Base-by-base conservation (phyloP, 2,888 invertebrate species). In the Eustalomyia histrio region DNA sequence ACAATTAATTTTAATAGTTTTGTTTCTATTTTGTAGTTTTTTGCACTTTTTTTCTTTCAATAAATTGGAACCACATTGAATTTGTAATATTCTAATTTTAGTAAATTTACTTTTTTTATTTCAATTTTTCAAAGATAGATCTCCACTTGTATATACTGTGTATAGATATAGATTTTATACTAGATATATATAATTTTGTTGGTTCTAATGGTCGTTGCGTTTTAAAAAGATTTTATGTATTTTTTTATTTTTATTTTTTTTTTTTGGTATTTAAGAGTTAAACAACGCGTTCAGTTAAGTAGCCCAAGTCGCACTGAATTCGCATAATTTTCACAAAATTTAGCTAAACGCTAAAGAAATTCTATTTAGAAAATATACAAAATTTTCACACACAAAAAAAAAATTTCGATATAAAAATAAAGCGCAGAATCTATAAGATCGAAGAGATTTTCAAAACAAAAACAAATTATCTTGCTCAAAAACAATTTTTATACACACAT, bases 221-320 rank as follows among this genome's bases (percentile, higher is more conserved):
- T 80, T 29, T 33, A 68, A 47, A 67, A 73, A 61, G 29, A 14
- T 50, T 50, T 50, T 39, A 12, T 39, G 16, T n/a, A 47, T 47
- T 64, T 68, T 52, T 47, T 21, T 33, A 67, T 55, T 57, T 6
- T 29, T 29, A 29, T 29, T 29, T 29, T 57, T 64, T 64, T 43
- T 17, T 58, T 64, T 69, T n/a, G n/a, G n/a, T n/a, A n/a, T n/a
- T n/a, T n/a, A n/a, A 65, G 69, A 76, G 60, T 74, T 74, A 84
- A 86, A 89, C 90, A 89, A 89, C 90, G 89, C 90, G 90, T 90
- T 88, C 90, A 87, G 90, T 88, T 89, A 88, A 89, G 90, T 88
- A 90, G 90, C 89, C 90, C 90, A 90, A 90, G 88, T 90, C 89
- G 90, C 90, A 90, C 90, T 90, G 90, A 90, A 87, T 88, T 88